phyloP scores from a whole-genome alignment of 92 coral and sea anemone species.

The Pocillopora grandis region DNA sequence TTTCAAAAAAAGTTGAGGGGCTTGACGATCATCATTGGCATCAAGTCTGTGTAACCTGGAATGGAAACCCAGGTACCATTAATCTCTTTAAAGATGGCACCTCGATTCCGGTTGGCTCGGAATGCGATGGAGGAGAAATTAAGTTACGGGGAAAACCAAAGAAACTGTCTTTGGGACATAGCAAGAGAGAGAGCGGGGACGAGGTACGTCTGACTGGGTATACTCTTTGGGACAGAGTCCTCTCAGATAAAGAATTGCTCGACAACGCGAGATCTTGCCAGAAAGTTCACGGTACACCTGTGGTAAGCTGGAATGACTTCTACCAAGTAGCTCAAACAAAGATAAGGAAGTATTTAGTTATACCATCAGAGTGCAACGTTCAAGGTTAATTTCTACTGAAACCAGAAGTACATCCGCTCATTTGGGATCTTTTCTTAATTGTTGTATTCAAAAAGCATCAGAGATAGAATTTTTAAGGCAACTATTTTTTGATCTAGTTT shows the following conservation, averaged over 20 bases:
- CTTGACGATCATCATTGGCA: not conserved
- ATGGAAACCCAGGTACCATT: not conserved
- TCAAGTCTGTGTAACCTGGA: not conserved
- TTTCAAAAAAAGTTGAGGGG: too few relatives aligned
- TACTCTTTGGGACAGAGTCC: not conserved
- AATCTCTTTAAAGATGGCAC: not conserved
- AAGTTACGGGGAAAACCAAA: not conserved
- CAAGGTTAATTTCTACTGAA: too few relatives aligned
- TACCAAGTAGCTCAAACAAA: too few relatives aligned
- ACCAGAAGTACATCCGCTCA: too few relatives aligned
- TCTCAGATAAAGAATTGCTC: not conserved
- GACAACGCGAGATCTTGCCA: not conserved
- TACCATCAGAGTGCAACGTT: too few relatives aligned
- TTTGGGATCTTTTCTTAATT: too few relatives aligned
- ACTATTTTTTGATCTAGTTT: too few relatives aligned
- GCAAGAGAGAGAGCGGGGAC: not conserved
- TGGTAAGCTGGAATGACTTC: not conserved
- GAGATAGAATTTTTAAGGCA: too few relatives aligned
- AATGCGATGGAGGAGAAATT: not conserved
- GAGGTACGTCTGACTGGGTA: not conserved
- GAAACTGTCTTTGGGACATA: not conserved
- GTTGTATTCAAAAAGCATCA: too few relatives aligned
- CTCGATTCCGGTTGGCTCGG: not conserved
- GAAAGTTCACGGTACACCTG: not conserved
- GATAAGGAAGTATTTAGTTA: too few relatives aligned